phyloP scores from a whole-genome alignment of 2,888 invertebrate genomes.

The Lepidocyrtinus sp. region DNA sequence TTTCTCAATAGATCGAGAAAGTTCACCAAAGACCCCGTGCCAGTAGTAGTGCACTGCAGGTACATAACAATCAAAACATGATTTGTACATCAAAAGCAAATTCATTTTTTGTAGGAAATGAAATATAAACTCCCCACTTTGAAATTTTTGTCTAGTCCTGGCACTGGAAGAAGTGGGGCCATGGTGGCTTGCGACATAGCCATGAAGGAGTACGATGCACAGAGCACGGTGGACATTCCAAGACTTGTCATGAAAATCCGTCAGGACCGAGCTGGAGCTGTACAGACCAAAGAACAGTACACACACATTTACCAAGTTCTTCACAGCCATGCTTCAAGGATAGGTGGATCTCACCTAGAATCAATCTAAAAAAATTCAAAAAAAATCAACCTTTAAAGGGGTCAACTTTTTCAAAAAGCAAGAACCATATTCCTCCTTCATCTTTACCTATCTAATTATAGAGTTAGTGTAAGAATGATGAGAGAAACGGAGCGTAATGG shows the following conservation, averaged over 20 bases:
- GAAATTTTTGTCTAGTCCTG: constrained; percentile 78
- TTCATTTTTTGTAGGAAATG: not conserved
- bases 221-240: constrained; percentile 87
- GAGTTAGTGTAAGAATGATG: not conserved
- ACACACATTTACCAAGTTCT: constrained; percentile 90
- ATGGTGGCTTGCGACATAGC: constrained; percentile 89
- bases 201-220: constrained; percentile 88
- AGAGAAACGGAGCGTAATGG: too few relatives aligned
- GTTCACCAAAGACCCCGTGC: constrained; percentile 77
- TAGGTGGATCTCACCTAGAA: constrained; percentile 60
- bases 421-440: not conserved
- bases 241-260: constrained; percentile 87
- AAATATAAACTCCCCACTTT: too few relatives aligned
- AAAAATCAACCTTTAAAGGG: not conserved
- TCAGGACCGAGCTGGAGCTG: constrained; percentile 89
- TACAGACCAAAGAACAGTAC: constrained; percentile 93
- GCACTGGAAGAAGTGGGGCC: constrained; percentile 91
- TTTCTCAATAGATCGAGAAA: constrained; percentile 88
- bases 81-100: not conserved
- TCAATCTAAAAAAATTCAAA: constrained; percentile 58
- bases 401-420: constrained; percentile 4
- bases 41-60: constrained; percentile 86
- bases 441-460: not conserved
- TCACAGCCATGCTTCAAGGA: constrained; percentile 59
- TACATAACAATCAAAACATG: constrained; percentile 35